A percentile compares a stretch with the other conserved stretches of the same genome.
Conservation (phyloP, 2,113 vertebrate genomes). For the Oreochromis aureus region DNA sequence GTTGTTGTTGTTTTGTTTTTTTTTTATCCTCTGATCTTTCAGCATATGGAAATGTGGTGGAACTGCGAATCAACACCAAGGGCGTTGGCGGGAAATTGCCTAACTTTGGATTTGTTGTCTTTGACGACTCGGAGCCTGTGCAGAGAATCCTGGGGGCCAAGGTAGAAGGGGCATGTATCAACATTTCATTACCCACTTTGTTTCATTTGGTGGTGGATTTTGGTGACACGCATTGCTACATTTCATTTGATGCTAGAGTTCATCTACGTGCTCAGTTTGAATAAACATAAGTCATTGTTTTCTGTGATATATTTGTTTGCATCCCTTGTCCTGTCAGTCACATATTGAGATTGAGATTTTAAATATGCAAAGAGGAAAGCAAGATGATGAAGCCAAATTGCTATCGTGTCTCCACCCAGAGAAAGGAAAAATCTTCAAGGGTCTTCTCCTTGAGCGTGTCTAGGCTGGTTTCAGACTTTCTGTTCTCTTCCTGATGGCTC, state of each 20-base stretch:
- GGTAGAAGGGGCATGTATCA: conserved; percentile 80
- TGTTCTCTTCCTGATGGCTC: not conserved
- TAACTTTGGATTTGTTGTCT: conserved; percentile 98
- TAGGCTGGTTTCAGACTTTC: not conserved
- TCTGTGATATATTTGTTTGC: not conserved
- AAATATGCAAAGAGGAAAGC: not conserved
- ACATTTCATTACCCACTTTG: conserved; percentile 57
- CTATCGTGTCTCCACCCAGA: not conserved
- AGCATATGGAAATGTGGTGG: conserved; percentile 94
- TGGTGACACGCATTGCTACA: conserved; percentile 9
- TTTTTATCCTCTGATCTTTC: not conserved
- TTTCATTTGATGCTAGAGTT: not conserved
- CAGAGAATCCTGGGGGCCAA: conserved; percentile 96
- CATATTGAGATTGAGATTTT: not conserved
- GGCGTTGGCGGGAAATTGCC: conserved; percentile 95
- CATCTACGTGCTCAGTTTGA: not conserved
- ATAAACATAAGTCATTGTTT: not conserved
- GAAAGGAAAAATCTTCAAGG: not conserved
- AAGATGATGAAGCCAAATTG: not conserved
- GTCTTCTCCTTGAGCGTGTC: not conserved
- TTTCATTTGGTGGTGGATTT: conserved; percentile 50
- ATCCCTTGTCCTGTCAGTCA: not conserved
- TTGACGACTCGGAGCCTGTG: conserved; percentile 94
- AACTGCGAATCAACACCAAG: conserved; percentile 98
- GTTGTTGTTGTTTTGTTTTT: too few relatives aligned